Conservation (phyloP, 2,797 vertebrate species). For the Morus bassanus region DNA sequence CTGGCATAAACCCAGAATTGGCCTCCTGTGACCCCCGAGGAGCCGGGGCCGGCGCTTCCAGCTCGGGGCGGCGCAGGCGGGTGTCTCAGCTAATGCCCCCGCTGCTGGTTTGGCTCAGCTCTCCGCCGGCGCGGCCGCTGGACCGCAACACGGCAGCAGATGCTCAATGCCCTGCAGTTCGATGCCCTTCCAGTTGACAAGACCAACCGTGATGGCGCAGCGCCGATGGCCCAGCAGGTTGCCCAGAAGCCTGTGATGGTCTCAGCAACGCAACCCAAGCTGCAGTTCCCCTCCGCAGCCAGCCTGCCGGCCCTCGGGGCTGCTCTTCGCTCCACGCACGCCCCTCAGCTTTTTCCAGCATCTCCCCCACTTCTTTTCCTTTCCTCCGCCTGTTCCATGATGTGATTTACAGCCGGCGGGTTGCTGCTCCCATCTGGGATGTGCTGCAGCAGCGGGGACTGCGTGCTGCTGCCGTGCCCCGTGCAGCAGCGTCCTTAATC, state of each 20-base stretch:
- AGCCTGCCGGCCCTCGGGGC: neutral
- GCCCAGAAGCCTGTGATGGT: neutral
- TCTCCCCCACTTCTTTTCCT: neutral
- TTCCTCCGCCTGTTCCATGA: fast-evolving
- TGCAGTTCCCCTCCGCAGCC: neutral
- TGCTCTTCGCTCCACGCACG: fast-evolving
- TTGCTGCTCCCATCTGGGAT: neutral
- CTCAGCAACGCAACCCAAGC: neutral
- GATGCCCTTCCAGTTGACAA: neutral
- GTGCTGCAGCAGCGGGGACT: neutral
- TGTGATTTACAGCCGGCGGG: fast-evolving
- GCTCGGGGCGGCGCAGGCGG: fast-evolving
- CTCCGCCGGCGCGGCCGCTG: fast-evolving
- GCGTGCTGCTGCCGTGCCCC: fast-evolving
- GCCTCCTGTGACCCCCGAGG: neutral
- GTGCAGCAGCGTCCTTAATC: neutral
- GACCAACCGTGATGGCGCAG: fast-evolving
- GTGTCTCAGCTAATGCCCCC: neutral
- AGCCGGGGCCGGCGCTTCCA: neutral
- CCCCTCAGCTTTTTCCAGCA: neutral
- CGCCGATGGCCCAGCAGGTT: neutral
- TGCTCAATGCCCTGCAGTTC: neutral
- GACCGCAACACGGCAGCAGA: neutral
- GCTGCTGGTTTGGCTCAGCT: neutral
- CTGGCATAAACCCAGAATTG: neutral